A percentile compares a stretch with the other conserved stretches of the same genome.
Conservation (phyloP, 2,797 vertebrate species). For the Trematomus bernacchii region DNA sequence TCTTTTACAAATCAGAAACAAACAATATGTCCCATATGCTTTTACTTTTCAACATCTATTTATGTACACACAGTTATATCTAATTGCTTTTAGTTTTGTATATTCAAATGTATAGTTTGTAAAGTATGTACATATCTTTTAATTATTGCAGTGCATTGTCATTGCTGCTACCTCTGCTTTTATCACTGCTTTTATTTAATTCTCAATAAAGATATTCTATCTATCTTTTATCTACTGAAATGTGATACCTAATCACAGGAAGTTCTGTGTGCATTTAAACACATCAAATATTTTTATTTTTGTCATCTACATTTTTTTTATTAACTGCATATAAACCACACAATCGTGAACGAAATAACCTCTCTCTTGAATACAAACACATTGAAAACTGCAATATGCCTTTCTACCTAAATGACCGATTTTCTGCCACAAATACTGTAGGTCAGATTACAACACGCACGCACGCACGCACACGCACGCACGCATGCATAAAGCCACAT, state of each 20-base stretch:
- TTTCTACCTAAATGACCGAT: slow-evolving; percentile 16
- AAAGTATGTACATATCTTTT: no score
- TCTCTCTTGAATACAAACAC: neutral
- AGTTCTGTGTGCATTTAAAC: neutral
- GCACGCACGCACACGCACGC: slow-evolving; percentile 25
- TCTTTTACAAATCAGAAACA: slow-evolving; percentile 18
- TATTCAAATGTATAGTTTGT: no score
- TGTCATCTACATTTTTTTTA: neutral
- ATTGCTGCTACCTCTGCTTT: no score
- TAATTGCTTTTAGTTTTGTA: no score
- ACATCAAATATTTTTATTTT: neutral
- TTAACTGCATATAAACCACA: neutral
- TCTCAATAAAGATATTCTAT: no score
- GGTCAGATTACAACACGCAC: slow-evolving; percentile 52
- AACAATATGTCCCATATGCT: neutral
- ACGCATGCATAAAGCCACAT: slow-evolving; percentile 60
- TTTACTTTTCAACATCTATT: no score
- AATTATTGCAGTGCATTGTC: no score
- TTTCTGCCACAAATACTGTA: slow-evolving; percentile 49
- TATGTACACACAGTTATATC: no score
- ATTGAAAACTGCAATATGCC: slow-evolving; percentile 7
- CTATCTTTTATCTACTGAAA: neutral
- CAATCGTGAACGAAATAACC: neutral
- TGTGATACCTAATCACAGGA: slow-evolving; percentile 2
- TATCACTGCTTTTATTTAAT: no score